phyloP scores from a whole-genome alignment of 2,888 invertebrate species.

The Drosophila multiciliata region DNA sequence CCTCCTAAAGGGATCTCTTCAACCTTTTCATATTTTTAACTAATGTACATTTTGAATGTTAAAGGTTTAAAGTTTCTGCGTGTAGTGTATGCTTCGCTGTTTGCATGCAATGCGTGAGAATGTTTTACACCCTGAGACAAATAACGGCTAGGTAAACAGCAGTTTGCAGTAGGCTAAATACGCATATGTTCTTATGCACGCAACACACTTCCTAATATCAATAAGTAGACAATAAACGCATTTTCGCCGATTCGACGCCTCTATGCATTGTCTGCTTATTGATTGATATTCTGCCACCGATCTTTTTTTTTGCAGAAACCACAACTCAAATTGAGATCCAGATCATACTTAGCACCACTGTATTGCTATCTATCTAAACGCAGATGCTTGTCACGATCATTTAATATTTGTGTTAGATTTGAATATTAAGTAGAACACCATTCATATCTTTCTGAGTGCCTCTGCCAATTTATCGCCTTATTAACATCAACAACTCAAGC shows the following conservation, averaged over 20 bases:
- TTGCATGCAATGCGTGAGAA: slow-evolving; percentile 63
- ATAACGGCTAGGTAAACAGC: slow-evolving; percentile 57
- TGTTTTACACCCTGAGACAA: slow-evolving; percentile 47
- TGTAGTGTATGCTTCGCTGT: slow-evolving; percentile 27
- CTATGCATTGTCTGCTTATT: no score
- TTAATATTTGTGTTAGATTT: slow-evolving; percentile 61
- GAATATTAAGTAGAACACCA: not conserved
- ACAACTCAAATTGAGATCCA: not conserved
- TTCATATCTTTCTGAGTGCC: slow-evolving; percentile 45
- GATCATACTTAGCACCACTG: not conserved
- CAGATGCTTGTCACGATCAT: slow-evolving; percentile 74
- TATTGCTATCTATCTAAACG: slow-evolving; percentile 27
- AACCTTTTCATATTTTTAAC: slow-evolving; percentile 46
- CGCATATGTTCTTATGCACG: not conserved
- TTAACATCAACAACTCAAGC: slow-evolving; percentile 53
- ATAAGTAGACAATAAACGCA: no score
- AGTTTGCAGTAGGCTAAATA: slow-evolving; percentile 16
- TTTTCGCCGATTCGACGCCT: no score
- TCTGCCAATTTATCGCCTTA: slow-evolving; percentile 58
- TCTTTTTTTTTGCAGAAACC: not conserved
- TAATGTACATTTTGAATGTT: slow-evolving; percentile 39
- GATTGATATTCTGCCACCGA: not conserved
- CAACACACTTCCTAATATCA: not conserved
- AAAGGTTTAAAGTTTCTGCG: slow-evolving; percentile 26
- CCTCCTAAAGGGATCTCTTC: slow-evolving; percentile 17